Evolutionary conservation across 1,140 invertebrate genomes (phyloP).

Genomic region (Metaphire vulgaris): DNA sequence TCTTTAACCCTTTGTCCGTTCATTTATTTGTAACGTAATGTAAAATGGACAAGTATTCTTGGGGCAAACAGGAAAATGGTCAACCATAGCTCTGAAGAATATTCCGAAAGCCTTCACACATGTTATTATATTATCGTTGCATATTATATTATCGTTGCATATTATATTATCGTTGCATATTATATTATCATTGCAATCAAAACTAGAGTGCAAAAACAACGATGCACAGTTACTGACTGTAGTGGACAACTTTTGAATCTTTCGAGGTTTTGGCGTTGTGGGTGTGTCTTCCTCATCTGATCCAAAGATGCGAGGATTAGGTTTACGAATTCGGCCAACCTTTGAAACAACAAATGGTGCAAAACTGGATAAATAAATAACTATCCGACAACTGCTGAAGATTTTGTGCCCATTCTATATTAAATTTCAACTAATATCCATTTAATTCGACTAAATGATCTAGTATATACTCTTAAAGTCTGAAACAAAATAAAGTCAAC

Average conservation of each 20-base stretch:
- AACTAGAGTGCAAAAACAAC: too few species aligned
- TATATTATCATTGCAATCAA: neutral
- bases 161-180: neutral
- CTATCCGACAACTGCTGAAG: too few species aligned
- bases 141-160: neutral
- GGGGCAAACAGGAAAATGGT: too few species aligned
- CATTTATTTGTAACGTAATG: too few species aligned
- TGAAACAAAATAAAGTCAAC: too few species aligned
- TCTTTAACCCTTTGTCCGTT: too few species aligned
- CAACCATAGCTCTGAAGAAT: neutral
- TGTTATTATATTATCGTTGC: neutral
- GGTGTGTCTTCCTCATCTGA: neutral
- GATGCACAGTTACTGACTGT: conserved; percentile 11
- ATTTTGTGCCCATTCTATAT: too few species aligned
- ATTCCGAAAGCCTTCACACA: neutral
- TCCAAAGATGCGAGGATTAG: conserved; percentile 24
- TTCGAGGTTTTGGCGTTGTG: conserved; percentile 6
- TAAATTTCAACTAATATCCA: too few species aligned
- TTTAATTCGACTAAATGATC: too few species aligned
- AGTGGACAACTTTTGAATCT: neutral
- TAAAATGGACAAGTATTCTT: too few species aligned
- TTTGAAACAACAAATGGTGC: neutral
- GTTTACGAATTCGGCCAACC: conserved; percentile 18
- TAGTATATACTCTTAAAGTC: too few species aligned
- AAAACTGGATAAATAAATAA: too few species aligned